A percentile compares a stretch with the other conserved stretches of the same genome.
Evolutionary conservation across 2,888 invertebrate species (phyloP).

Genomic region (Acheta domesticus): DNA sequence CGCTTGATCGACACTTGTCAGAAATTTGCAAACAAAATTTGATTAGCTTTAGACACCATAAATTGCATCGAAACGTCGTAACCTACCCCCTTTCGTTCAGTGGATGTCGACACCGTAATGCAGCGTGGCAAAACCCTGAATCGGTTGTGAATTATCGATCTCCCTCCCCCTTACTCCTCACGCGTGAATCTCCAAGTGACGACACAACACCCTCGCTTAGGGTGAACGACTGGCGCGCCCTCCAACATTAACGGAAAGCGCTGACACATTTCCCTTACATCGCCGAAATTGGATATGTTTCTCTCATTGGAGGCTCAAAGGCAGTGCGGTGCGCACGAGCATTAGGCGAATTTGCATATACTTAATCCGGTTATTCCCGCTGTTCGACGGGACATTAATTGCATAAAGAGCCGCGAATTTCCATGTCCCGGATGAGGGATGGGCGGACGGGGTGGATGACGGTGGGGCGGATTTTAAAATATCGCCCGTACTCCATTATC

Average conservation of each 20-base stretch:
- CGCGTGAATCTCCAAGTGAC: no score
- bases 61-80: no score
- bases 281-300: background rate
- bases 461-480: background rate
- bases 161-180: no score
- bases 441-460: background rate
- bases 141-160: no score
- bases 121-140: no score
- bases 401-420: conserved; percentile 1
- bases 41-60: no score
- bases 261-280: background rate
- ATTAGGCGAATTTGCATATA: background rate
- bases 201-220: no score
- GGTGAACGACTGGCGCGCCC: background rate
- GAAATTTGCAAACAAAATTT: no score
- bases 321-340: background rate
- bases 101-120: no score
- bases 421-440: background rate
- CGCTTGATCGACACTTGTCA: no score
- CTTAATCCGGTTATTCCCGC: background rate
- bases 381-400: conserved; percentile 1
- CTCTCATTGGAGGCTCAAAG: background rate
- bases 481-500: background rate
- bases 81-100: no score
- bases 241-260: background rate